Conservation (phyloP, 2,113 vertebrate species). For the Saiga tatarica region DNA sequence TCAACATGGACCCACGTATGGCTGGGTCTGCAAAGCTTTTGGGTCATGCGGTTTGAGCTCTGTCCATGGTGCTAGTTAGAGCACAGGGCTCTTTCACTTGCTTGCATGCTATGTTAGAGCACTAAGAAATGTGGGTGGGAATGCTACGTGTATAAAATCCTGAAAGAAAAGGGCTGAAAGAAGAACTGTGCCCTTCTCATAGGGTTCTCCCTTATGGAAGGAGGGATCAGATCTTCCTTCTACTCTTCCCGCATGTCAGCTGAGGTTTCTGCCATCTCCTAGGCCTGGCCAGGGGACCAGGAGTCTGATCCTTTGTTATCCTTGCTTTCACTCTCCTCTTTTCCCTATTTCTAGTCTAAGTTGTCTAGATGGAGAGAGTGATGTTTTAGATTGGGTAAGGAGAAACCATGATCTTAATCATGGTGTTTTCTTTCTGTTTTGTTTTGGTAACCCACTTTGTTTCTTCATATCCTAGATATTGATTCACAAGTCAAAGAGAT, state of each 20-base stretch:
- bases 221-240: neutral
- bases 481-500: neutral
- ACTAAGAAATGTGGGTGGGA: neutral
- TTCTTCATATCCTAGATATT: neutral
- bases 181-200: neutral
- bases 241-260: neutral
- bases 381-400: neutral
- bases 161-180: neutral
- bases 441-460: neutral
- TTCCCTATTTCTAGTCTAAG: neutral
- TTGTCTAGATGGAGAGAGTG: neutral
- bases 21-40: neutral
- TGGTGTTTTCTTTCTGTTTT: neutral
- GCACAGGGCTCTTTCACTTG: neutral
- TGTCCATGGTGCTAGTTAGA: neutral
- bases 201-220: neutral
- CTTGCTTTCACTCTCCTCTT: neutral
- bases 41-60: neutral
- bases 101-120: neutral
- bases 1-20: fast-evolving
- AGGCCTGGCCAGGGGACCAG: neutral
- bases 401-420: neutral
- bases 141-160: neutral
- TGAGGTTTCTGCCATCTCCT: neutral
- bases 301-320: neutral